Percentiles rank a stretch among this genome's conserved stretches.
phyloP scores from a whole-genome alignment of 2,797 vertebrate genomes.

The Sarcophilus harrisii region DNA sequence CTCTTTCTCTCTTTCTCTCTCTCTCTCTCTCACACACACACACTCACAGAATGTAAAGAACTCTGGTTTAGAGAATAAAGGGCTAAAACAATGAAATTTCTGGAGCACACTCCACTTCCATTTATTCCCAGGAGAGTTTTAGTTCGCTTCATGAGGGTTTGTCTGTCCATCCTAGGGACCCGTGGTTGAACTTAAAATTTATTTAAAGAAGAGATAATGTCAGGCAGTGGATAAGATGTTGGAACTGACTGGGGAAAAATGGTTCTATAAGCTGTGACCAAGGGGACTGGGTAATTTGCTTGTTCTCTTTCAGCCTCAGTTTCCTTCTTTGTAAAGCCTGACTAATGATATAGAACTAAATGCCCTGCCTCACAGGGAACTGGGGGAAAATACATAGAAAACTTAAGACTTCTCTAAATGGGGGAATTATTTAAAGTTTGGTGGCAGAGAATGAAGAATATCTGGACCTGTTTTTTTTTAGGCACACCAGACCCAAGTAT shows the following conservation, averaged over 20 bases:
- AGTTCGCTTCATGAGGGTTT: neutral
- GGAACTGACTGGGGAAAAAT: neutral
- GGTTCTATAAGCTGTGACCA: neutral
- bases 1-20: too few relatives aligned
- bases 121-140: neutral
- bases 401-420: neutral
- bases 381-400: neutral
- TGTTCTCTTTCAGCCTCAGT: neutral
- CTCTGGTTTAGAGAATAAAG: neutral
- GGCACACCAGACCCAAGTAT: conserved; percentile 46
- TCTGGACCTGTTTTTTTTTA: conserved; percentile 36
- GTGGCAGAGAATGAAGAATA: conserved; percentile 37
- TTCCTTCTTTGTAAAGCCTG: neutral
- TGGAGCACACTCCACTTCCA: neutral
- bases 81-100: neutral
- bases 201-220: neutral
- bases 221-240: neutral
- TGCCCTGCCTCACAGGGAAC: neutral
- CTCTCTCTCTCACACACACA: too few relatives aligned
- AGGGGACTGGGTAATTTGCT: neutral
- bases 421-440: conserved; percentile 35
- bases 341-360: neutral
- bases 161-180: neutral
- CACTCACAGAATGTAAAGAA: too few relatives aligned
- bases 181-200: neutral